These are phyloP conservation scores for Varroa destructor DNA, from an alignment of 1,140 invertebrate species.

Conservation along the genomic window DNA sequence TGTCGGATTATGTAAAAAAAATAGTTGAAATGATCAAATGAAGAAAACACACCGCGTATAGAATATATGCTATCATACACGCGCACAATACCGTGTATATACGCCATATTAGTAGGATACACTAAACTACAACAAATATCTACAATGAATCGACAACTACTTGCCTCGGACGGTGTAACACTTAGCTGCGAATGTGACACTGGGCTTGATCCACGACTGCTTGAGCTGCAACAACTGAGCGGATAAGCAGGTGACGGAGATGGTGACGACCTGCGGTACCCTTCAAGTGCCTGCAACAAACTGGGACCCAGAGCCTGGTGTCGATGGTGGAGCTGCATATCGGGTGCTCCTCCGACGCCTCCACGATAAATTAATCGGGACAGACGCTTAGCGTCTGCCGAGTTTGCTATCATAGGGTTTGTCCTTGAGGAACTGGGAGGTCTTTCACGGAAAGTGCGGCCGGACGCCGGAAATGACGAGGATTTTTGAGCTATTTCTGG, in stretches of 20 bases:
- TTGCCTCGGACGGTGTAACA: no score
- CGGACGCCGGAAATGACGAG: background rate
- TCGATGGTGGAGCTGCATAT: background rate
- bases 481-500: background rate
- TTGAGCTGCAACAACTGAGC: constrained; percentile 12
- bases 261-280: background rate
- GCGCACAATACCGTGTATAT: no score
- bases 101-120: no score
- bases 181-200: background rate
- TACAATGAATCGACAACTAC: no score
- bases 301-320: background rate
- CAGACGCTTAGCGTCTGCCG: background rate
- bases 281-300: background rate
- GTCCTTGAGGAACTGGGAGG: background rate
- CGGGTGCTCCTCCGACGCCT: background rate
- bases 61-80: no score
- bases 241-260: background rate
- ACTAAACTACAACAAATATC: no score
- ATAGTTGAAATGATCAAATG: no score
- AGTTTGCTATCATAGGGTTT: background rate
- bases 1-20: background rate
- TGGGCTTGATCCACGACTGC: constrained; percentile 11
- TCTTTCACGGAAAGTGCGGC: background rate
- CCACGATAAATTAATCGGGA: background rate
- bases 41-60: no score